Evolutionary conservation across 2,888 invertebrate species (phyloP).

Genomic region (Folsomia manolachei): DNA sequence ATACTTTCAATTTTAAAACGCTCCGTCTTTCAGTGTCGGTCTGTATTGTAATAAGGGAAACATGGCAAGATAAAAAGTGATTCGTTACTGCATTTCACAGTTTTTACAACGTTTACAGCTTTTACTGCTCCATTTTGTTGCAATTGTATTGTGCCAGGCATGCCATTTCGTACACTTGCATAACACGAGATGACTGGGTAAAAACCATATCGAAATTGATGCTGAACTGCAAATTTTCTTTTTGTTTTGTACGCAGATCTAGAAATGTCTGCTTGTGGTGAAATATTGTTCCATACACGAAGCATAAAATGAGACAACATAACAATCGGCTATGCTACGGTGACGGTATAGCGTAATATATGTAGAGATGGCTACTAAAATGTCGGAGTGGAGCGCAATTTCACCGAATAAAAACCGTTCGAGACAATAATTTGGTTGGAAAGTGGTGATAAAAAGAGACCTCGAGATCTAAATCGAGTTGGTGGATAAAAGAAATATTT

Average conservation of each 20-base stretch:
- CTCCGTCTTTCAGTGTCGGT: no score
- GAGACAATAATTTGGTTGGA: neutral
- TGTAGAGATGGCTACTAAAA: no score
- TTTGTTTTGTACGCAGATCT: neutral
- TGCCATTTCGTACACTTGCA: no score
- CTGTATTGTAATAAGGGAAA: neutral
- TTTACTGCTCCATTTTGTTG: neutral
- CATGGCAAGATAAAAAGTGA: neutral
- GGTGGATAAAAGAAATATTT: neutral
- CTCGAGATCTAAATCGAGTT: neutral
- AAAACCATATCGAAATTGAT: neutral
- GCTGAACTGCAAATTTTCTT: neutral
- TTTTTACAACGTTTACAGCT: neutral
- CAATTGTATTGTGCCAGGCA: neutral
- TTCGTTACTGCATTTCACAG: neutral
- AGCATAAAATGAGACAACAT: neutral
- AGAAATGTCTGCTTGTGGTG: neutral
- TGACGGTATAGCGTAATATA: neutral
- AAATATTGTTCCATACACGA: neutral
- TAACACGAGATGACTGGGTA: no score
- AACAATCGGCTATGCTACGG: neutral
- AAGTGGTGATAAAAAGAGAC: neutral
- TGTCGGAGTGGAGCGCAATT: neutral
- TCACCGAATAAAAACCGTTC: neutral
- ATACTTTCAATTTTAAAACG: no score